These are phyloP conservation scores for Mercenaria mercenaria DNA, from an alignment of 1,140 invertebrate genomes.

Conservation along the genomic window DNA sequence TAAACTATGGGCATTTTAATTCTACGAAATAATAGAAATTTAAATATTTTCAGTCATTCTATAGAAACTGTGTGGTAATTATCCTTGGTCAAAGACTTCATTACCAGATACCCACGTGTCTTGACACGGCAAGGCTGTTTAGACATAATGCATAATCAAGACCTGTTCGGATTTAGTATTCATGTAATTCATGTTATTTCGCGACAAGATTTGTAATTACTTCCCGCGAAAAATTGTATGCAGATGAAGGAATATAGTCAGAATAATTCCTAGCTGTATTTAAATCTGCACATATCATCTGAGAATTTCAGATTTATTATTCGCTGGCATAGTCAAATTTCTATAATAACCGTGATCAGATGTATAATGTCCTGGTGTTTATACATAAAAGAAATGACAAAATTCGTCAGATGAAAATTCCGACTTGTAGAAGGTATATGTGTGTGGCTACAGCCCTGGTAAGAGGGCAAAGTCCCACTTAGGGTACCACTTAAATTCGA, in stretches of 20 bases:
- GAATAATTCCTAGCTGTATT: conserved; percentile 48
- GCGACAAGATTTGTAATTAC: conserved; percentile 58
- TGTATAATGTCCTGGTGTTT: conserved; percentile 56
- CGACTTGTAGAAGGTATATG: conserved; percentile 12
- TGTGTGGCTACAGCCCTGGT: neutral
- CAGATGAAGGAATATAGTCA: conserved; percentile 47
- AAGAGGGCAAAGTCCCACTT: neutral
- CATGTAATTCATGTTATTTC: conserved; percentile 63
- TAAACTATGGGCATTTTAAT: too few relatives aligned
- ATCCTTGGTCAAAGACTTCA: neutral
- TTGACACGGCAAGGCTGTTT: neutral
- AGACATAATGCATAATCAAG: conserved; percentile 27
- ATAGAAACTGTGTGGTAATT: neutral
- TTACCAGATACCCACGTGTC: neutral
- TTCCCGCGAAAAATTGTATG: conserved; percentile 52
- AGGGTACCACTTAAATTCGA: too few relatives aligned
- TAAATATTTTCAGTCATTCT: neutral
- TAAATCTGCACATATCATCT: conserved; percentile 65
- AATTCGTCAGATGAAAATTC: conserved; percentile 27
- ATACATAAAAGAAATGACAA: conserved; percentile 62
- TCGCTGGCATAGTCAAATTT: conserved; percentile 56
- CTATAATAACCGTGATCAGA: conserved; percentile 53
- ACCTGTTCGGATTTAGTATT: conserved; percentile 52
- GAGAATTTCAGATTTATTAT: conserved; percentile 63
- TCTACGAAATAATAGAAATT: too few relatives aligned